These are phyloP conservation scores for Sesamia nonagrioides DNA, from an alignment of 1,140 invertebrate genomes.

Conservation along the genomic window DNA sequence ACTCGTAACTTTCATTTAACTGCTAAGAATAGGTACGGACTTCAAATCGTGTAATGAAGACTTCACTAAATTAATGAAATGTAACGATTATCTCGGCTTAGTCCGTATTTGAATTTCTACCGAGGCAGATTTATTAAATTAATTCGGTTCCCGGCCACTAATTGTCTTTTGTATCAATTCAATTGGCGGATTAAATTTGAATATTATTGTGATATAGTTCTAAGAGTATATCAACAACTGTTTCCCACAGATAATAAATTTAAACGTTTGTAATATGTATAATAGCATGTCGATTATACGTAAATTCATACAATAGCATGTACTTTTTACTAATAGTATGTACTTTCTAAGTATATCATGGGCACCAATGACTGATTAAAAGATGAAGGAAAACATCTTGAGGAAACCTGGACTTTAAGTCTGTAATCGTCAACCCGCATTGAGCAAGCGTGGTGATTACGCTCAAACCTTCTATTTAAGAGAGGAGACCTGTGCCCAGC, in stretches of 20 bases:
- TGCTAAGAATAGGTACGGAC: constrained; percentile 39
- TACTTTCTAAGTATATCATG: too few species aligned
- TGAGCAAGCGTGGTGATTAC: too few species aligned
- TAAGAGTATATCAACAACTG: constrained; percentile 10
- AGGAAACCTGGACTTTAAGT: too few species aligned
- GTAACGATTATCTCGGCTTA: constrained; percentile 55
- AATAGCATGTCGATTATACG: constrained; percentile 1
- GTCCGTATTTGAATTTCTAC: constrained; percentile 54
- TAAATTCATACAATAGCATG: constrained; percentile 12
- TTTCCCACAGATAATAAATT: constrained; percentile 14
- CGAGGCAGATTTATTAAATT: constrained; percentile 60
- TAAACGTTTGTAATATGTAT: neutral
- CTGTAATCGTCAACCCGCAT: too few species aligned
- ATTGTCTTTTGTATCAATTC: constrained; percentile 62
- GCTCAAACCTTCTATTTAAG: too few species aligned
- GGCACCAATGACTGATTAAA: too few species aligned
- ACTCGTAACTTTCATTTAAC: constrained; percentile 48
- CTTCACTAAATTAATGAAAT: constrained; percentile 54
- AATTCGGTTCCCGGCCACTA: constrained; percentile 53
- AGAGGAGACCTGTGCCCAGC: too few species aligned
- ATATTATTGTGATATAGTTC: constrained; percentile 50
- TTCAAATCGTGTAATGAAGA: constrained; percentile 37
- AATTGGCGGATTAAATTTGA: constrained; percentile 59
- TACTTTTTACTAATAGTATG: too few species aligned
- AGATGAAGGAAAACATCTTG: too few species aligned